Conservation (phyloP, 35 echinoderm and acorn worm species). For the Strongylocentrotus purpuratus region DNA sequence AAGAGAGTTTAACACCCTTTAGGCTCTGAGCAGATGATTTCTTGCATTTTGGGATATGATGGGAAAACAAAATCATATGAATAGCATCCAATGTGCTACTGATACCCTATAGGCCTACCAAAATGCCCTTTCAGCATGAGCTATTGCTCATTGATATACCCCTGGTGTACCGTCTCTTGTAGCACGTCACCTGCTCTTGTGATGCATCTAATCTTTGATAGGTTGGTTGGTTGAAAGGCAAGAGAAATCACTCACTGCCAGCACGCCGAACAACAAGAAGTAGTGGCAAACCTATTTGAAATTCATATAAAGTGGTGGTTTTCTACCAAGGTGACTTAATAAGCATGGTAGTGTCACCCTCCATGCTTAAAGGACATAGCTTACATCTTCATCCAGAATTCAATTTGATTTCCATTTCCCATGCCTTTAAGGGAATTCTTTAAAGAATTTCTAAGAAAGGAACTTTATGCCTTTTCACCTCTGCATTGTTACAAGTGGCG, state of each 20-base stretch:
- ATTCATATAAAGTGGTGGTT: slow-evolving; percentile 18
- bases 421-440: neutral
- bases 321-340: slow-evolving; percentile 39
- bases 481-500: neutral
- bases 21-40: no score
- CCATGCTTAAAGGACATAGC: slow-evolving; percentile 11
- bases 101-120: no score
- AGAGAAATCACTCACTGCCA: slow-evolving; percentile 19
- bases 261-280: neutral
- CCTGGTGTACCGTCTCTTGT: neutral
- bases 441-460: neutral
- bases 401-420: neutral
- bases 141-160: neutral
- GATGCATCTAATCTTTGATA: neutral
- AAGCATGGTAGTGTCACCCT: neutral
- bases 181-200: neutral
- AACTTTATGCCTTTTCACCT: neutral
- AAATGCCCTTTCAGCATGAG: no score
- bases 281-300: neutral
- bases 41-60: no score
- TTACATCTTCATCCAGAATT: neutral
- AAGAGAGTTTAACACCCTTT: no score
- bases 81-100: no score
- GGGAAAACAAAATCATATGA: no score
- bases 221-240: neutral